Percentiles rank a stretch among this genome's conserved stretches.
Evolutionary conservation across 2,797 vertebrate genomes (phyloP).

Genomic region (Acanthurus tractus): DNA sequence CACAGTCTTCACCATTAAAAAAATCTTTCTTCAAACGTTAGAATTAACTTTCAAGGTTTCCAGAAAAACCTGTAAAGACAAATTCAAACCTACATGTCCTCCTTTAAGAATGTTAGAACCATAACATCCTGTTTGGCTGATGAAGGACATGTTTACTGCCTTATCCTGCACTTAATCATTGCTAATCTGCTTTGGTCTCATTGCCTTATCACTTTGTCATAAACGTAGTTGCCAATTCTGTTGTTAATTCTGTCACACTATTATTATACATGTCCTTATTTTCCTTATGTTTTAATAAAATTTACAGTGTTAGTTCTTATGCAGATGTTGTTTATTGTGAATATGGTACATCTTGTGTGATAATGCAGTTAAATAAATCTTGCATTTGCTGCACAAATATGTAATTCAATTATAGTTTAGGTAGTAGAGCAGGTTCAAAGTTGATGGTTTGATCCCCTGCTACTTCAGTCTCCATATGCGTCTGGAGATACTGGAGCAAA

Average conservation of each 20-base stretch:
- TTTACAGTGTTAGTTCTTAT: conserved; percentile 1
- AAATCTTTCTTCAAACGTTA: not conserved
- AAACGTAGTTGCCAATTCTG: not conserved
- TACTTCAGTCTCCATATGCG: too few species aligned
- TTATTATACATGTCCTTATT: conserved; percentile 1
- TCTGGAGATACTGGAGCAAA: too few species aligned
- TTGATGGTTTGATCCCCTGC: too few species aligned
- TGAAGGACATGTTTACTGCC: not conserved
- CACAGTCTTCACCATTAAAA: not conserved
- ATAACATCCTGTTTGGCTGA: not conserved
- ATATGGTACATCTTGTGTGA: conserved; percentile 20
- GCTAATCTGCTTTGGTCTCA: not conserved
- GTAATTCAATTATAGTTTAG: too few species aligned
- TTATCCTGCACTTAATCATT: not conserved
- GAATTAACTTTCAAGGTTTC: not conserved
- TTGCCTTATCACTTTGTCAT: too few species aligned
- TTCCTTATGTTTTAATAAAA: conserved; percentile 10
- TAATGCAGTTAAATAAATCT: conserved; percentile 30
- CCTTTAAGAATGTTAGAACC: not conserved
- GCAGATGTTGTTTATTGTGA: conserved; percentile 8
- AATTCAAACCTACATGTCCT: not conserved
- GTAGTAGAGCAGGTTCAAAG: too few species aligned
- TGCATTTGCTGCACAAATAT: not conserved
- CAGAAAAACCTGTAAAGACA: not conserved
- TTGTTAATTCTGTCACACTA: conserved; percentile 7